A percentile compares a stretch with the other conserved stretches of the same genome.
These are phyloP conservation scores for Meriones psammophilus DNA, from an alignment of 2,797 vertebrate species.

Conservation along the genomic window DNA sequence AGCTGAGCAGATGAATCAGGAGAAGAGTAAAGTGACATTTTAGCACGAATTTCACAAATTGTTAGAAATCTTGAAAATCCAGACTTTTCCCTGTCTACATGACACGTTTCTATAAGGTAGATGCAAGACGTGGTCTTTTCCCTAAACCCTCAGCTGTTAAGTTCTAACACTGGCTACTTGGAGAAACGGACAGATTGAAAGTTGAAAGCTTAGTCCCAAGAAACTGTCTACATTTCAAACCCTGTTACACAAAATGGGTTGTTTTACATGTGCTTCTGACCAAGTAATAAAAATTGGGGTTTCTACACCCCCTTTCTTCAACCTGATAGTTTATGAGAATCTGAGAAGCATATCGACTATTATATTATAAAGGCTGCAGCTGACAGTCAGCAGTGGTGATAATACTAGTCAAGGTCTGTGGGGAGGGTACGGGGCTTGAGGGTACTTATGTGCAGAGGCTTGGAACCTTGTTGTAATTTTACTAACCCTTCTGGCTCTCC, in stretches of 20 bases:
- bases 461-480: background rate
- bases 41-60: background rate
- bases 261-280: background rate
- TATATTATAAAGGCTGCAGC: background rate
- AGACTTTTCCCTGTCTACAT: background rate
- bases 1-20: too few species aligned
- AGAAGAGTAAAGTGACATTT: background rate
- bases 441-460: background rate
- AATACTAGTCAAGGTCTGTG: background rate
- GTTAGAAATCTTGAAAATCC: background rate
- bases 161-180: background rate
- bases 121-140: background rate
- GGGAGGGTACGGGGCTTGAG: fast-evolving
- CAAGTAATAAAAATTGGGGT: background rate
- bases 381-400: background rate
- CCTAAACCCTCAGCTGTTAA: background rate
- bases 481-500: background rate
- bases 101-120: background rate
- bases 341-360: background rate
- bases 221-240: background rate
- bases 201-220: background rate
- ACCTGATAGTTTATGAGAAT: background rate
- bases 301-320: background rate
- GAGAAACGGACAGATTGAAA: too few species aligned
- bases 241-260: background rate